A percentile compares a stretch with the other conserved stretches of the same genome.
These are phyloP conservation scores for Dolichopus griseipennis DNA, from an alignment of 2,888 invertebrate genomes.

Conservation along the genomic window DNA sequence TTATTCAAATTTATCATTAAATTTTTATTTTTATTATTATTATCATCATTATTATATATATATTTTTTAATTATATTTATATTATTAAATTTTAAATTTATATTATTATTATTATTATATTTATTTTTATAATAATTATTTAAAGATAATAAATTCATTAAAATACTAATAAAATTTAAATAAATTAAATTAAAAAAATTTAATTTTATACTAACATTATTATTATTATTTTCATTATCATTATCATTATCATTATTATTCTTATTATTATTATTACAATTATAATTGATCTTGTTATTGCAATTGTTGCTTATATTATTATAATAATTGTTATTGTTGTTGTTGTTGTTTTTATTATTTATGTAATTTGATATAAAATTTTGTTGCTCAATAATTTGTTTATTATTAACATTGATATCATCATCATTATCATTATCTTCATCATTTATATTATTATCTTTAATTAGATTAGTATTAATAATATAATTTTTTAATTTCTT, in stretches of 20 bases:
- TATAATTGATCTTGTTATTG: neutral
- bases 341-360: neutral
- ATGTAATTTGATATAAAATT: neutral
- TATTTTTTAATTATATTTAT: neutral
- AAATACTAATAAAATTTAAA: neutral
- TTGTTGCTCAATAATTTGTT: neutral
- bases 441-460: neutral
- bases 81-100: neutral
- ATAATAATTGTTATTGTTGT: neutral
- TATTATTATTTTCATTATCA: neutral
- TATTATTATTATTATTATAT: no score
- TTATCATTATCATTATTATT: neutral
- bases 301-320: neutral
- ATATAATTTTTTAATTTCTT: neutral
- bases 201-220: no score
- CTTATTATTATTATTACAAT: neutral
- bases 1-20: neutral
- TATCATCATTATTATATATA: neutral
- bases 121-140: no score
- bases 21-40: neutral
- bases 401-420: neutral
- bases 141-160: neutral
- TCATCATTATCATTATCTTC: neutral
- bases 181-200: no score
- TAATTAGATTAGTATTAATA: neutral